Percentiles rank a stretch among this genome's conserved stretches.
Conservation (phyloP, 2,113 vertebrate genomes). For the Calyptommatus sinebrachiatus region DNA sequence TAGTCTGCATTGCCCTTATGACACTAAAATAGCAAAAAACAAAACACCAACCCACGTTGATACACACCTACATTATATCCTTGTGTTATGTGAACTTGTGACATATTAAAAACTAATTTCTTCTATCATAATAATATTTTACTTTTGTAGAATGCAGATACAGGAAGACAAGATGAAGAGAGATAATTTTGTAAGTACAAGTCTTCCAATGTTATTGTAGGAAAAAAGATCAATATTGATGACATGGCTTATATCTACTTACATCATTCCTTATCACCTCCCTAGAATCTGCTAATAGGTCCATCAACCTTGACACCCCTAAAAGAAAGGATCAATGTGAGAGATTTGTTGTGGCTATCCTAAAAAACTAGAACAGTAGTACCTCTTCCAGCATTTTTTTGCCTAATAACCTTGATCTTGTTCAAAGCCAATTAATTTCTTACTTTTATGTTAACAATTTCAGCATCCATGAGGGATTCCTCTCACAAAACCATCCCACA, state of each 20-base stretch:
- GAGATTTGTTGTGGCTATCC: neutral
- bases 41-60: neutral
- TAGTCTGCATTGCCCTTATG: neutral
- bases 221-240: too few relatives aligned
- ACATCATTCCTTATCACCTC: conserved; percentile 98
- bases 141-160: neutral
- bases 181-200: neutral
- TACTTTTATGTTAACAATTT: neutral
- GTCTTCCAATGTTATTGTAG: too few relatives aligned
- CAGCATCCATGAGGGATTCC: neutral
- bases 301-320: conserved; percentile 98
- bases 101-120: neutral
- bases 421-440: neutral
- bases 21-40: neutral
- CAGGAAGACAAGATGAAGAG: neutral
- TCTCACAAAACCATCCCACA: neutral
- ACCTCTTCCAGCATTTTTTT: neutral
- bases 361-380: too few relatives aligned
- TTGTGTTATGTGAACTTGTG: too few relatives aligned
- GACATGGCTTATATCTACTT: conserved; percentile 57
- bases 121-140: too few relatives aligned
- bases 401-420: neutral
- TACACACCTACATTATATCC: neutral
- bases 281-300: conserved; percentile 92
- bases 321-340: conserved; percentile 23